Conservation (phyloP, 2,113 vertebrate genomes). For the Garra rufa region DNA sequence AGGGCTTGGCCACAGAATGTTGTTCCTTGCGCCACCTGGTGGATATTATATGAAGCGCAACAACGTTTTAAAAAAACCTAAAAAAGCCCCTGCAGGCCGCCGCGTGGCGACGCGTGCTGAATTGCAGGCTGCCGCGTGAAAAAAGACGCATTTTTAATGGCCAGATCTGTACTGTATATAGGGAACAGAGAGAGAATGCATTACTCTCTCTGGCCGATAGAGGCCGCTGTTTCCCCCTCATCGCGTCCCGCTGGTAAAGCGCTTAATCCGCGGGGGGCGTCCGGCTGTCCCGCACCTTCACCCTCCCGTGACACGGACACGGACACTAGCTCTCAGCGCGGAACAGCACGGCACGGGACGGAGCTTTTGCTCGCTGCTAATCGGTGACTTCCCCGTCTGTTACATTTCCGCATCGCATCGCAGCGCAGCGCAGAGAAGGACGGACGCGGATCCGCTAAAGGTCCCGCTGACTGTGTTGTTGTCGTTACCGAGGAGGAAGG, state of each 20-base stretch:
- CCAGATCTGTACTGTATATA: too few species aligned
- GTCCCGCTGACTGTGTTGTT: constrained; percentile 26
- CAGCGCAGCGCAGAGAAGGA: too few species aligned
- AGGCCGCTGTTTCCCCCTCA: background rate
- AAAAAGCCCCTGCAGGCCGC: too few species aligned
- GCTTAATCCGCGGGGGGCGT: constrained; percentile 11
- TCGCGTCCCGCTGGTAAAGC: background rate
- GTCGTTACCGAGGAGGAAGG: constrained; percentile 31
- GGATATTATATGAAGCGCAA: too few species aligned
- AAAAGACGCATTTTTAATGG: too few species aligned
- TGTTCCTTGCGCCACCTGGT: too few species aligned
- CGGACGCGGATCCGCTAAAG: background rate
- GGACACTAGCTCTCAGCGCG: too few species aligned
- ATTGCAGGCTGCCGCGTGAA: too few species aligned
- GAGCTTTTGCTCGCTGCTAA: background rate
- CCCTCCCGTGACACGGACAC: background rate
- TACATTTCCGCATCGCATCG: too few species aligned
- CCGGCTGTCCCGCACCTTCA: background rate
- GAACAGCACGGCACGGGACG: background rate
- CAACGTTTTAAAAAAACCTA: too few species aligned
- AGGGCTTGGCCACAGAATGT: too few species aligned
- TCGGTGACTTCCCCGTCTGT: background rate
- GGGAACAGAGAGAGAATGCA: background rate
- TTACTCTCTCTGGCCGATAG: background rate
- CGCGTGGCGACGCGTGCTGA: too few species aligned